A percentile compares a stretch with the other conserved stretches of the same genome.
phyloP scores from a whole-genome alignment of 1,140 invertebrate species.

The Mercenaria mercenaria region DNA sequence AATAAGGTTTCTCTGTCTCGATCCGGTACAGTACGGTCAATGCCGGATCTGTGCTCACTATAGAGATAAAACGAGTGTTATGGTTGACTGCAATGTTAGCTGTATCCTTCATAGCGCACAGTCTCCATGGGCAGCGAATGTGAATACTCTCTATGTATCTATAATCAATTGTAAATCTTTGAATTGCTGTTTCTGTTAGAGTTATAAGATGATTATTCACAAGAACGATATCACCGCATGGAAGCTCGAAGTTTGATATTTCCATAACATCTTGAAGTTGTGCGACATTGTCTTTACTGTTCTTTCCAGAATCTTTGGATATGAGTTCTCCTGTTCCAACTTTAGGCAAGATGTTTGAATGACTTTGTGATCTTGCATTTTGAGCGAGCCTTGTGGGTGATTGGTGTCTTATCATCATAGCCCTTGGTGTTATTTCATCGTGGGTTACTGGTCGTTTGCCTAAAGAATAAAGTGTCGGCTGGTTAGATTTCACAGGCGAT shows the following conservation, averaged over 20 bases:
- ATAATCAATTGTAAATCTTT: conserved; percentile 50
- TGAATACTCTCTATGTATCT: conserved; percentile 51
- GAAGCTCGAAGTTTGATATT: conserved; percentile 59
- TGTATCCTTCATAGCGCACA: conserved; percentile 57
- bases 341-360: conserved; percentile 40
- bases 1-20: conserved; percentile 64
- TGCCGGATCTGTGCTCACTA: conserved; percentile 40
- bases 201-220: conserved; percentile 30
- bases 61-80: conserved; percentile 58
- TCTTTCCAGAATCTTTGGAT: conserved; percentile 36
- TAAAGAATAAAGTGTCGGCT: conserved; percentile 37
- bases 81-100: conserved; percentile 53
- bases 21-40: conserved; percentile 49
- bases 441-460: conserved; percentile 16
- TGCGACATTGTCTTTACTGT: background rate
- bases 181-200: conserved; percentile 31
- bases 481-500: conserved; percentile 33
- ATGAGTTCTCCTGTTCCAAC: conserved; percentile 59
- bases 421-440: conserved; percentile 36
- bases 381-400: conserved; percentile 28
- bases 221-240: conserved; percentile 52
- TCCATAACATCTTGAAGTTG: conserved; percentile 13
- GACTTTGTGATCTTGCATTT: conserved; percentile 42
- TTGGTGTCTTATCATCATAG: background rate
- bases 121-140: conserved; percentile 59